Conservation (phyloP, 2,888 invertebrate genomes). For the Masnerella sp. region DNA sequence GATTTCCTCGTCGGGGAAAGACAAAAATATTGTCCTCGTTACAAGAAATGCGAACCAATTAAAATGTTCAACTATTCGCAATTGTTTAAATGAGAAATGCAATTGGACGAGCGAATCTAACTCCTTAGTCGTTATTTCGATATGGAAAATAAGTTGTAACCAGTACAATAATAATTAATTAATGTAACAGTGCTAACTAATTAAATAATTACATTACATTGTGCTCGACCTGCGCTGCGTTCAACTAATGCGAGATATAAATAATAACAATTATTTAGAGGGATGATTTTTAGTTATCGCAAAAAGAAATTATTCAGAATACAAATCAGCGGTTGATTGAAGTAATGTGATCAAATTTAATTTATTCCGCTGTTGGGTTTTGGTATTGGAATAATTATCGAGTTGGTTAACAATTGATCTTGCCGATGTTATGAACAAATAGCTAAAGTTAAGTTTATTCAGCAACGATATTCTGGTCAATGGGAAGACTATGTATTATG, state of each 20-base stretch:
- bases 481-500: no score
- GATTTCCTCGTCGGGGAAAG: constrained; percentile 4
- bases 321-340: not conserved
- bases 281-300: no score
- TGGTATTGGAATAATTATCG: no score
- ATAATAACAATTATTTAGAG: no score
- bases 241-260: no score
- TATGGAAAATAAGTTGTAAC: constrained; percentile 40
- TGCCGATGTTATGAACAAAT: no score
- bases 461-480: no score
- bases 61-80: not conserved
- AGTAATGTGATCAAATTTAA: constrained; percentile 1
- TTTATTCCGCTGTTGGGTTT: no score
- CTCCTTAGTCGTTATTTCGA: constrained; percentile 22
- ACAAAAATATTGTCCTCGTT: not conserved
- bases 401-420: no score
- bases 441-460: no score
- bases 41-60: not conserved
- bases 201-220: constrained; percentile 34
- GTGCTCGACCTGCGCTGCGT: constrained; percentile 38
- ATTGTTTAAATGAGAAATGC: constrained; percentile 8
- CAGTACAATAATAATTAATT: constrained; percentile 33
- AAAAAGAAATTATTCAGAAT: constrained; percentile 6
- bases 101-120: constrained; percentile 26
- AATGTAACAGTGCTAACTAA: constrained; percentile 34